Percentiles rank a stretch among this genome's conserved stretches.
Evolutionary conservation across 2,113 vertebrate species (phyloP).

Genomic region (Paramormyrops kingsleyae): DNA sequence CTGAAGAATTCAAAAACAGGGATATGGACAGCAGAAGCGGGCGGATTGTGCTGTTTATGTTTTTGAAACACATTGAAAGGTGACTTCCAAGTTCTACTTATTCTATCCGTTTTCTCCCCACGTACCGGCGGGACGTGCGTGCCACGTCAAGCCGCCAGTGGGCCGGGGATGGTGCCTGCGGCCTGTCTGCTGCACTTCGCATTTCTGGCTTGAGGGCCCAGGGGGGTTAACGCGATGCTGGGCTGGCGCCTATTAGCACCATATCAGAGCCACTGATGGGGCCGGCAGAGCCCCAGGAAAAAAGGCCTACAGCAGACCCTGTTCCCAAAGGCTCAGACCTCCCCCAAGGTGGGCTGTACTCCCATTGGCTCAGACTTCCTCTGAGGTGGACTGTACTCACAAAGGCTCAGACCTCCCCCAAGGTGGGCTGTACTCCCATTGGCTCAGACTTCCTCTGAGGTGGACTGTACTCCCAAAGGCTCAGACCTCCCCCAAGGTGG

Average conservation of each 20-base stretch:
- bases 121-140: not conserved
- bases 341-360: not conserved
- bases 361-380: too few relatives aligned
- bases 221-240: not conserved
- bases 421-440: too few relatives aligned
- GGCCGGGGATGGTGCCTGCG: not conserved
- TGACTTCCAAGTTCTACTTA: conserved; percentile 15
- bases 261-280: not conserved
- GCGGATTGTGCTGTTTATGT: not conserved
- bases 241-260: not conserved
- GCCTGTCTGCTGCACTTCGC: not conserved
- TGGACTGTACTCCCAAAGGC: not conserved
- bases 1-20: conserved; percentile 12
- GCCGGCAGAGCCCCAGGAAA: not conserved
- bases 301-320: not conserved
- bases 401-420: too few relatives aligned
- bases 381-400: too few relatives aligned
- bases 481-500: not conserved
- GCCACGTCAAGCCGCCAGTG: not conserved
- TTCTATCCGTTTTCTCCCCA: conserved; percentile 28
- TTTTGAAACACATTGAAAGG: conserved; percentile 6
- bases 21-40: not conserved
- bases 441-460: not conserved
- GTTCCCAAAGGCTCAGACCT: not conserved
- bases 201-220: not conserved